Evolutionary conservation across 2,797 vertebrate genomes (phyloP), one percentile per base, ranked within the genome.

Genomic region (Percopsis omiscomaycus): DNA sequence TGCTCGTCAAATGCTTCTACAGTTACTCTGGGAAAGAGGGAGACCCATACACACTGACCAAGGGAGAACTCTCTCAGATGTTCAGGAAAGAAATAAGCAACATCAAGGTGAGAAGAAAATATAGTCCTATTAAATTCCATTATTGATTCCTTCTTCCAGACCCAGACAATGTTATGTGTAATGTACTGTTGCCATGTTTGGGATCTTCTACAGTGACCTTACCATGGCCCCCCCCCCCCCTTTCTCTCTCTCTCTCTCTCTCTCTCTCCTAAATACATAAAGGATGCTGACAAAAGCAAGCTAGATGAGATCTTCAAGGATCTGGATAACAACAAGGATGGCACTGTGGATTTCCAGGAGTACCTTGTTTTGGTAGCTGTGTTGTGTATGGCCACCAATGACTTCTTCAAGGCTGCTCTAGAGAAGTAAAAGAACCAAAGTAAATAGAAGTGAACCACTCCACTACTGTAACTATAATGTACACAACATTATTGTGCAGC

Each of bases 1-100:
- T 1, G 0, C 52, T 88, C 3, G 75, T 80, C 0, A 0, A 0
- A 1, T 0, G 4, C 37, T 92, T 92, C n/a, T 1, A 78, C 0
- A 50, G 80, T 4, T 79, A 87, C 6, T 73, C 89, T 45, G 73
- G 54, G 12, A 56, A 67, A 64, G 81, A 89, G 0, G 82, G 76
- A 8, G 74, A 81, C 46, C 16, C 9, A 0, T 0, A 0, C 0
- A 74, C 80, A 32, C 37, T 91, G 37, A 57, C 16, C 64, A 90
- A 86, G 47, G 15, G 0, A 4, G 86, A 91, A 30, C 49, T 90
- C 0, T 1, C 16, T 14, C 4, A 50, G 0, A 37, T 92, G 73
- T 59, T 91, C 1, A 5, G 0, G 0, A 0, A 0, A 0, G 80
- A 91, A 64, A 0, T 85, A 6, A 6, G 16, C 9, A 60, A 54